These are phyloP conservation scores for Callocephalon fimbriatum DNA, from an alignment of 2,113 vertebrate genomes.

Conservation along the genomic window DNA sequence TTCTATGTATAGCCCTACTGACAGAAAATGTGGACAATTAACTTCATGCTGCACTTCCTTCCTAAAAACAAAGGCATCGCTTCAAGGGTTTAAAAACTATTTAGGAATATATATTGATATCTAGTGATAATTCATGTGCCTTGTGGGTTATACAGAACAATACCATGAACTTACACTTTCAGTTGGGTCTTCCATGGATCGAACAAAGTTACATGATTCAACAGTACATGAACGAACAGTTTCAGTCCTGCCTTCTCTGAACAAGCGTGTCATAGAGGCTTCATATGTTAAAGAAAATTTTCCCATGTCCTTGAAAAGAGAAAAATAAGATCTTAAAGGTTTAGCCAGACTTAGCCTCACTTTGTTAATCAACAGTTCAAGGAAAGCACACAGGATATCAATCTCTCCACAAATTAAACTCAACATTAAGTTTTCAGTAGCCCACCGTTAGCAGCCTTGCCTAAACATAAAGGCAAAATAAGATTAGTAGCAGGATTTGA, in stretches of 20 bases:
- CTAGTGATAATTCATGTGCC: not conserved
- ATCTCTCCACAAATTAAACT: not conserved
- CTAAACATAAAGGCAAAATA: not conserved
- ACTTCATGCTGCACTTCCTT: not conserved
- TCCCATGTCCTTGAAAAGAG: conserved; percentile 86
- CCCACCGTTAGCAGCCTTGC: not conserved
- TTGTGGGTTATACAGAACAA: not conserved
- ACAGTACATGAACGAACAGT: conserved; percentile 93
- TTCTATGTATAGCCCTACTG: not conserved
- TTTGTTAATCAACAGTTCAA: not conserved
- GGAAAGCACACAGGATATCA: not conserved
- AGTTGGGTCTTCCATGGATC: conserved; percentile 82
- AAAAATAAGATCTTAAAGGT: not conserved
- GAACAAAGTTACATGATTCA: conserved; percentile 88
- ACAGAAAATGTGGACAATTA: not conserved
- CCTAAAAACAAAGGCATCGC: not conserved
- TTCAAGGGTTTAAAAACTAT: not conserved
- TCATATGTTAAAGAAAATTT: conserved; percentile 96
- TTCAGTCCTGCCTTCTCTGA: conserved; percentile 95
- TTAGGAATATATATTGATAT: accelerated
- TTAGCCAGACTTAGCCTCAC: not conserved
- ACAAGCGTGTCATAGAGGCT: conserved; percentile 97
- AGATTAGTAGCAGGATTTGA: not conserved
- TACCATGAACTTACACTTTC: conserved; percentile 77
- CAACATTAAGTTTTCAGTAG: not conserved